Conservation (phyloP, 2,797 vertebrate species). For the Notolabrus celidotus region DNA sequence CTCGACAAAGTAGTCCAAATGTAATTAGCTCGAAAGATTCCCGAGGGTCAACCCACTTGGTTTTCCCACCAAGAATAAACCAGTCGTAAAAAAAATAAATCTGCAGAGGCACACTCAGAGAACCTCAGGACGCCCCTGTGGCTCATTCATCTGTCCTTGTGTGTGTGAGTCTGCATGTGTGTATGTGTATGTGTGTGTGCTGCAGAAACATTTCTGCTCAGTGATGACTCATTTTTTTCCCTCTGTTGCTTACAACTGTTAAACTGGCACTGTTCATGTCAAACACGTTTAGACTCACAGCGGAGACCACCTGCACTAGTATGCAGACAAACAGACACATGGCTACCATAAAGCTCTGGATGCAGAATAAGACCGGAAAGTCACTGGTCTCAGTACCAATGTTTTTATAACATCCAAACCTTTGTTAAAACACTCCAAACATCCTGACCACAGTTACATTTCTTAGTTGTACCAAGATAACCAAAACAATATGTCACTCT, state of each 20-base stretch:
- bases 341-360: not conserved
- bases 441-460: too few relatives aligned
- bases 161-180: not conserved
- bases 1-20: slow-evolving; percentile 28
- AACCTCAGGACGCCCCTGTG: slow-evolving; percentile 22
- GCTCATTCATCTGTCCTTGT: slow-evolving; percentile 36
- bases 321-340: slow-evolving; percentile 2
- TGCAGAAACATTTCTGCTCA: slow-evolving; percentile 27
- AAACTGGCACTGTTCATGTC: slow-evolving; percentile 7
- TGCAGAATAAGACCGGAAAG: not conserved
- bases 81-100: slow-evolving; percentile 23
- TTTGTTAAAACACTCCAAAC: too few relatives aligned
- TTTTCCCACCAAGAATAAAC: slow-evolving; percentile 32
- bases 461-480: too few relatives aligned
- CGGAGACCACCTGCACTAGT: slow-evolving; percentile 5
- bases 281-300: slow-evolving; percentile 22
- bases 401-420: too few relatives aligned
- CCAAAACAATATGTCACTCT: too few relatives aligned
- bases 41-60: slow-evolving; percentile 14
- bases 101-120: slow-evolving; percentile 28
- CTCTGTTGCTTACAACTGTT: slow-evolving; percentile 27
- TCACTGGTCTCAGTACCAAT: not conserved
- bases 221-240: slow-evolving; percentile 38
- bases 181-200: not conserved
- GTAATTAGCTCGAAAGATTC: slow-evolving; percentile 38